phyloP scores from a whole-genome alignment of 2,113 vertebrate genomes.

The Lophochroa leadbeateri region DNA sequence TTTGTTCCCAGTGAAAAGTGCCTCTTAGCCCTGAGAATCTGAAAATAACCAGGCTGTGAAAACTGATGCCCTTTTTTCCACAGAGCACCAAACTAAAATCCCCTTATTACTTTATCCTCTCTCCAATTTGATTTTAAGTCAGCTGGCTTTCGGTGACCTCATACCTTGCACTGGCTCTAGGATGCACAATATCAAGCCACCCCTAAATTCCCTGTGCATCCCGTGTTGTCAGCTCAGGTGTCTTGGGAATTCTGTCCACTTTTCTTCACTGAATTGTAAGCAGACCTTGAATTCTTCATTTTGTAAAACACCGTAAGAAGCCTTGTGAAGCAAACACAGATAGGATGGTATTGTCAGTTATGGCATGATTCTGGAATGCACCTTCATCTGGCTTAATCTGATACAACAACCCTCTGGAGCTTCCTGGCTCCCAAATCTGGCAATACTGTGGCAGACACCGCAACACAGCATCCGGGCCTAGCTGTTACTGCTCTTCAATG shows the following conservation, averaged over 20 bases:
- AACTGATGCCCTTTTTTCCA: background rate
- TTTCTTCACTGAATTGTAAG: background rate
- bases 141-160: background rate
- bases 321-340: background rate
- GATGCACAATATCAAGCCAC: background rate
- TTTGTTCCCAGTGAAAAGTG: background rate
- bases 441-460: background rate
- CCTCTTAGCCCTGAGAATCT: background rate
- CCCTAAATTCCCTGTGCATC: background rate
- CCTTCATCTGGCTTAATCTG: background rate
- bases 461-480: background rate
- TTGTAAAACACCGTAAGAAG: background rate
- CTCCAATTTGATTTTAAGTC: background rate
- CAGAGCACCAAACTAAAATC: background rate
- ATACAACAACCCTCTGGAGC: background rate
- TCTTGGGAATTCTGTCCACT: background rate
- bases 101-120: background rate
- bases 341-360: background rate
- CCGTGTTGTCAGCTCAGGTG: rapidly evolving
- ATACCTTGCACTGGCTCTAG: background rate
- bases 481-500: background rate
- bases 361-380: background rate
- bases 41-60: constrained; percentile 14
- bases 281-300: background rate
- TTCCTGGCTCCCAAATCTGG: background rate